A percentile compares a stretch with the other conserved stretches of the same genome.
phyloP scores from a whole-genome alignment of 1,140 invertebrate genomes.

The Temnothorax longispinosus region DNA sequence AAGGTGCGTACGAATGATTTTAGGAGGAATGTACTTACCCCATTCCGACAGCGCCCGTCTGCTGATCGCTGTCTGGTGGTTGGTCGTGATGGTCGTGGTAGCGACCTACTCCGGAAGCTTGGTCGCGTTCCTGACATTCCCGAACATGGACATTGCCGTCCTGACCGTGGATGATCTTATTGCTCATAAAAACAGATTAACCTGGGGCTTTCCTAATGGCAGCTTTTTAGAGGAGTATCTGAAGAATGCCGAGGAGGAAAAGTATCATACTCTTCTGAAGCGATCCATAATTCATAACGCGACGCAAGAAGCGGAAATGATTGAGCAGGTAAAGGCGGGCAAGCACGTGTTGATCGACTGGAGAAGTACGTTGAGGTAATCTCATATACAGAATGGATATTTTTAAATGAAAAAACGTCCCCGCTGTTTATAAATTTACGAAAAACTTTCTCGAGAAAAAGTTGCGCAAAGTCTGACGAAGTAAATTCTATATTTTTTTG shows the following conservation, averaged over 20 bases:
- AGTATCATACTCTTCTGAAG: conserved; percentile 86
- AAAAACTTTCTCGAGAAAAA: background rate
- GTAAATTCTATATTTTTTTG: background rate
- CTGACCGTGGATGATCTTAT: conserved; percentile 91
- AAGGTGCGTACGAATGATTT: conserved; percentile 22
- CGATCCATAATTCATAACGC: conserved; percentile 81
- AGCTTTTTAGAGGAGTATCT: conserved; percentile 91
- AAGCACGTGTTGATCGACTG: conserved; percentile 93
- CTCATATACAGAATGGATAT: conserved; percentile 84
- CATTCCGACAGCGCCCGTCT: conserved; percentile 94
- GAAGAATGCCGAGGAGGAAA: conserved; percentile 85
- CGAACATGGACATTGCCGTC: conserved; percentile 92
- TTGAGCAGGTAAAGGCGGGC: conserved; percentile 88
- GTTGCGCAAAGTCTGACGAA: background rate
- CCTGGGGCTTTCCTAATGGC: conserved; percentile 91
- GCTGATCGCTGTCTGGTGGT: conserved; percentile 96
- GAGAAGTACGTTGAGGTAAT: conserved; percentile 89
- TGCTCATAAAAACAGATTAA: conserved; percentile 87
- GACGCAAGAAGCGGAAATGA: conserved; percentile 80
- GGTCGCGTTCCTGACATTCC: conserved; percentile 97
- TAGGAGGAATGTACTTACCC: conserved; percentile 94
- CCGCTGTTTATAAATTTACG: background rate
- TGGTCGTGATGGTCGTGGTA: conserved; percentile 95
- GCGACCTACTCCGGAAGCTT: conserved; percentile 97
- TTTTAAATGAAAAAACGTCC: conserved; percentile 87